Evolutionary conservation across 2,888 invertebrate genomes (phyloP), one percentile per base, ranked within the genome.

Genomic region (Drosophila pullipes): DNA sequence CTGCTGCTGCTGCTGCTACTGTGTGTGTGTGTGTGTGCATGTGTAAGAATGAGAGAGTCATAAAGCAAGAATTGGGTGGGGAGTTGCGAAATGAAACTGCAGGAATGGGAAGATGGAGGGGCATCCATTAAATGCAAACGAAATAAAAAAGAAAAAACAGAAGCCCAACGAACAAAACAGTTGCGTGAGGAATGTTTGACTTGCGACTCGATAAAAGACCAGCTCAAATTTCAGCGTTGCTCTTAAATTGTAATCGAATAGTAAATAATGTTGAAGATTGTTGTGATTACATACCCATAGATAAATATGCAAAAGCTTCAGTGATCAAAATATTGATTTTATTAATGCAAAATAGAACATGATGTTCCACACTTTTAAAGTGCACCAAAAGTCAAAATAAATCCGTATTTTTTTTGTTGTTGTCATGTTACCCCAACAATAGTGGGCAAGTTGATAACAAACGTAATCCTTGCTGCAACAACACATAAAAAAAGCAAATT

Each of bases 21-120:
- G 18, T 11, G n/a, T 66, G 33, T 31, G 37, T 31, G 30, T n/a
- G 10, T 1, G 25, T 52, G 18, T 30, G 25, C 41, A 13, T 30
- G 13, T 31, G 37, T 31, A 13, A 5, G 39, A 35, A 2, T 4
- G 9, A 37, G 44, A 25, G 41, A 30, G 41, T 22, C n/a, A 41
- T n/a, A 28, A 4, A 11, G 30, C 7, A 18, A 31, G 31, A 25
- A 18, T 47, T 47, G 47, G 0, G 4, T 47, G 4, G 22, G 16
- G 13, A 25, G n/a, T n/a, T 70, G 61, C 37, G 59, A 74, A 65
- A 60, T 55, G 35, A 37, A 74, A 74, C 39, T 73, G 59, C 37
- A 73, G 54, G 33, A 1, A 3, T 41, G 30, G 22, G 11, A 33
- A 41, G 33, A 22, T 52, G 39, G 13, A 25, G 47, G 44, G 49